Percentiles rank a stretch among this genome's conserved stretches.
Evolutionary conservation across 2,797 vertebrate species (phyloP).

Genomic region (Neosilurus mollespiculum): DNA sequence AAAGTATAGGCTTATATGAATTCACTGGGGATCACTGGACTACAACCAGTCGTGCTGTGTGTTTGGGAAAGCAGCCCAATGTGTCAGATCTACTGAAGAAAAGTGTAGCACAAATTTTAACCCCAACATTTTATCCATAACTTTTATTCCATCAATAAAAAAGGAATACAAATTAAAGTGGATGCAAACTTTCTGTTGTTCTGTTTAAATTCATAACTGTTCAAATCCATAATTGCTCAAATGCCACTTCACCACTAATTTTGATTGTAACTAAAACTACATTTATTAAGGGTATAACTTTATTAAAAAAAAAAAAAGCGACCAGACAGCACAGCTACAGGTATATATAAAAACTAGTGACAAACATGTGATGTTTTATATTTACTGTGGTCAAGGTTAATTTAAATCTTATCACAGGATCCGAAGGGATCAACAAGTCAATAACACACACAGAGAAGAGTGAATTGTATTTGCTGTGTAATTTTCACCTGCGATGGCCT

Average conservation of each 20-base stretch:
- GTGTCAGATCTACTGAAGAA: background rate
- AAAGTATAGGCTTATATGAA: background rate
- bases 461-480: background rate
- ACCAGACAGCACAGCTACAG: background rate
- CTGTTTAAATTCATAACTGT: background rate
- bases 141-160: background rate
- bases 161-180: background rate
- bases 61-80: constrained; percentile 1
- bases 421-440: background rate
- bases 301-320: background rate
- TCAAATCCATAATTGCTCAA: background rate
- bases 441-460: background rate
- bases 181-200: background rate
- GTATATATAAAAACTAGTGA: background rate
- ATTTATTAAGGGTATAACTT: background rate
- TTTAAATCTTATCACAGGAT: background rate
- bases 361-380: background rate
- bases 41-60: constrained; percentile 1
- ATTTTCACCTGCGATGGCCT: too few relatives aligned
- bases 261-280: too few relatives aligned
- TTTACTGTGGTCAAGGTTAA: background rate
- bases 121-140: background rate
- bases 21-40: background rate
- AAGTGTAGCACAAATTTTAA: background rate
- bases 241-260: background rate